phyloP scores from a whole-genome alignment of 1,140 invertebrate genomes.

The Acyrthosiphon pisum region DNA sequence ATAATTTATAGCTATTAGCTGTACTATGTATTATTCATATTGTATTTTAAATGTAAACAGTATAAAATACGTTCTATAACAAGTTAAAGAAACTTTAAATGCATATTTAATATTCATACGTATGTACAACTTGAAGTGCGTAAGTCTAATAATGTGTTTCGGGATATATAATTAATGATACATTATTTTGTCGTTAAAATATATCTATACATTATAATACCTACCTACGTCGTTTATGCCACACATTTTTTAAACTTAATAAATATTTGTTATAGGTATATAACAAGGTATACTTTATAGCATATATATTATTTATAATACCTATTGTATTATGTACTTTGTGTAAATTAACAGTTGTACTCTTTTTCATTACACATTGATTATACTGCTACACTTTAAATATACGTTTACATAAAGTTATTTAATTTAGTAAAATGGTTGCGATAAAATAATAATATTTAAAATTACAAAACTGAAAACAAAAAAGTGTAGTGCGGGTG shows the following conservation, averaged over 20 bases:
- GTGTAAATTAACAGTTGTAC: background rate
- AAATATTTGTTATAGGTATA: background rate
- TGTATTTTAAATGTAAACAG: background rate
- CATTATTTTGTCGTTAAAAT: background rate
- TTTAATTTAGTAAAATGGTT: background rate
- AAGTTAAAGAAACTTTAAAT: background rate
- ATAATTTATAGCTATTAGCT: conserved; percentile 11
- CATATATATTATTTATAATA: background rate
- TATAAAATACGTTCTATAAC: background rate
- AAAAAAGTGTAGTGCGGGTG: background rate
- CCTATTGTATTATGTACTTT: background rate
- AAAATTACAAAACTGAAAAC: background rate
- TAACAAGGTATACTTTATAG: background rate
- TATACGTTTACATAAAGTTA: background rate
- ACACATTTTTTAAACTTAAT: background rate
- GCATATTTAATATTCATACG: background rate
- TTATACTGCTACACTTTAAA: background rate
- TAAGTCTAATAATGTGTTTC: background rate
- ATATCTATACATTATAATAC: background rate
- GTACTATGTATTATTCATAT: background rate
- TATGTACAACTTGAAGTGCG: background rate
- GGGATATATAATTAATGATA: background rate
- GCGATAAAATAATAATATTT: background rate
- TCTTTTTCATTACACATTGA: background rate
- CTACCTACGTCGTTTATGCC: background rate